Evolutionary conservation across 2,888 invertebrate genomes (phyloP).

Genomic region (Chelonus formosanus): DNA sequence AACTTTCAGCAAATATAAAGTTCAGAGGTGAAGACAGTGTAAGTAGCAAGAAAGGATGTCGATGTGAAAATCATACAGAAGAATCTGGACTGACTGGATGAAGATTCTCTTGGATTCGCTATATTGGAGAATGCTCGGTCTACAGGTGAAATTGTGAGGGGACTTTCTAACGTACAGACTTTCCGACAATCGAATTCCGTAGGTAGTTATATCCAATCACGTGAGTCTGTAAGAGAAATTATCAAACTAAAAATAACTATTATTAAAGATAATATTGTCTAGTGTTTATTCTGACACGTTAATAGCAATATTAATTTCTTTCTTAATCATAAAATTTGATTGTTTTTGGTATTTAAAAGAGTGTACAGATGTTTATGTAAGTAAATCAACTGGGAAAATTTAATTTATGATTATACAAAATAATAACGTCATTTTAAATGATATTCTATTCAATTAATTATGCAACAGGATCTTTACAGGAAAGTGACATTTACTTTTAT

Average conservation of each 20-base stretch:
- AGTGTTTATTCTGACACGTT: background rate
- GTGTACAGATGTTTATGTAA: too few relatives aligned
- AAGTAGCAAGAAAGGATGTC: slow-evolving; percentile 4
- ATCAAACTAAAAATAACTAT: background rate
- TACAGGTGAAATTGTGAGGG: slow-evolving; percentile 31
- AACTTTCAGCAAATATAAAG: slow-evolving; percentile 3
- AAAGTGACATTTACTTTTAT: too few relatives aligned
- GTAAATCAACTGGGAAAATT: too few relatives aligned
- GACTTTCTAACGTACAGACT: slow-evolving; percentile 31
- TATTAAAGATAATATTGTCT: too few relatives aligned
- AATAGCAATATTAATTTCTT: background rate
- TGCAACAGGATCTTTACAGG: too few relatives aligned
- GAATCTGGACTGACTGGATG: slow-evolving; percentile 21
- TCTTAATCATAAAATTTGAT: too few relatives aligned
- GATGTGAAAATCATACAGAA: slow-evolving; percentile 7
- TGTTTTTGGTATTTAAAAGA: too few relatives aligned
- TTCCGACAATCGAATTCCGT: slow-evolving; percentile 31
- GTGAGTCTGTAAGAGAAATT: background rate
- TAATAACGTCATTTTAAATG: too few relatives aligned
- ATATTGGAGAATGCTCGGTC: slow-evolving; percentile 1
- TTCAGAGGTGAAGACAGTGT: slow-evolving; percentile 8
- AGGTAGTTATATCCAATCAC: background rate
- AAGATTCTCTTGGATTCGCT: slow-evolving; percentile 13
- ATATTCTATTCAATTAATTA: too few relatives aligned
- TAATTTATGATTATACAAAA: too few relatives aligned